Evolutionary conservation across 1,140 invertebrate species (phyloP), one percentile per base, ranked within the genome.

Genomic region (Cydia strobilella): DNA sequence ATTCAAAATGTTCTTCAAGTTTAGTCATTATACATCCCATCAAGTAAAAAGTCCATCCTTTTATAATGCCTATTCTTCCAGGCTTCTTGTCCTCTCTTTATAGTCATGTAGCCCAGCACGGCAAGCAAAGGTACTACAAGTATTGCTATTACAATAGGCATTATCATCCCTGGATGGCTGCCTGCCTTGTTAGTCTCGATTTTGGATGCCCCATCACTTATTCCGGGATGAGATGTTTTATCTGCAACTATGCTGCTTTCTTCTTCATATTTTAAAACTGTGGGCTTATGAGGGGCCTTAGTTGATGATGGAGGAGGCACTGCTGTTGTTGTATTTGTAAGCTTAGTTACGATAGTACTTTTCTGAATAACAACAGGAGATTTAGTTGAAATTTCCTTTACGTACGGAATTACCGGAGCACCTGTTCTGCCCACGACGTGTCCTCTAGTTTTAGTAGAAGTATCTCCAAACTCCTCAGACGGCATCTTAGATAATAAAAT

Each of bases 1-100:
- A 74, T 74, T 71, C 27, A 35, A n/a, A 74, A 51, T 66, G 18
- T 54, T 65, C 54, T 74, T 65, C 27, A 51, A 66, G 0, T 80
- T 88, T 91, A 96, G 81, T 96, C 96, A 93, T 97, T 96, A 82
- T 97, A 97, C 95, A 97, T 96, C 78, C 96, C 96, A 89, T 97
- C 96, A 77, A 96, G 95, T 9, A 97, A 92, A 86, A 96, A 96
- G 91, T 97, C 96, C 96, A 97, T 96, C 83, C 96, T 93, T 77
- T 95, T 94, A 82, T 97, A 97, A 87, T 97, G 96, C 81, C 96
- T 93, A 77, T 96, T 95, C 78, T 95, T 94, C 96, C 96, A 96
- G 84, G 95, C 96, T 84, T 97, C 96, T 86, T 94, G 93, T 7
- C 95, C 94, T 80, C 94, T 90, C 86, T 94, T 95, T 74, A 96